A percentile compares a stretch with the other conserved stretches of the same genome.
These are phyloP conservation scores for Agriopis leucophaearia DNA, from an alignment of 2,888 invertebrate species.

Conservation along the genomic window DNA sequence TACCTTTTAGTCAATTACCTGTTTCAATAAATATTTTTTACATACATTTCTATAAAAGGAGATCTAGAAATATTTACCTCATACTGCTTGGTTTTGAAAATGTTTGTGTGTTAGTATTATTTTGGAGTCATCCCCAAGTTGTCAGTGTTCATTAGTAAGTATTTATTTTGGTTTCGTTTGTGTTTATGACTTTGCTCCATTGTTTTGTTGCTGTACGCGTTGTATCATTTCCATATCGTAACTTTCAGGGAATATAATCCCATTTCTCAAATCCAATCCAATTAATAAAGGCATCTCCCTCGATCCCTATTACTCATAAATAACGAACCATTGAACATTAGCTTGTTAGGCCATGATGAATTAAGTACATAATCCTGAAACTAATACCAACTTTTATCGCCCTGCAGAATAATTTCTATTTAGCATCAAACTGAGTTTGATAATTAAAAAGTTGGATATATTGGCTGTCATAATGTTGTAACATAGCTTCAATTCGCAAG, in stretches of 20 bases:
- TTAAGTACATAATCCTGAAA: neutral
- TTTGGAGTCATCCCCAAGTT: slow-evolving; percentile 7
- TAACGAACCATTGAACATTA: neutral
- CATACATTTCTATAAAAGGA: neutral
- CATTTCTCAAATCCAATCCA: neutral
- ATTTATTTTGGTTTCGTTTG: slow-evolving; percentile 19
- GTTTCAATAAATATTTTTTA: neutral
- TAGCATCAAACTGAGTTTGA: neutral
- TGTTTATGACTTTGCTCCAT: slow-evolving; percentile 18
- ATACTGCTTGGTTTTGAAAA: slow-evolving; percentile 11
- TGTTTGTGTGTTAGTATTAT: slow-evolving; percentile 5
- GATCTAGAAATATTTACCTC: neutral
- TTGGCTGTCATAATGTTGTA: slow-evolving; percentile 13
- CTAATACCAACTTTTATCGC: neutral
- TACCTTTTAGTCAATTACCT: neutral
- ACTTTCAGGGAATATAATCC: slow-evolving; percentile 4
- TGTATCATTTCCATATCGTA: slow-evolving; percentile 17
- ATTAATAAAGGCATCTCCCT: neutral
- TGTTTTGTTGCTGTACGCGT: slow-evolving; percentile 30
- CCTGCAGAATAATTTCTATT: neutral
- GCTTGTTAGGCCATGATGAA: slow-evolving; percentile 5
- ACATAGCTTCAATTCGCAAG: slow-evolving; percentile 23
- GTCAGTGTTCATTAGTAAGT: slow-evolving; percentile 24
- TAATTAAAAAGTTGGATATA: slow-evolving; percentile 1
- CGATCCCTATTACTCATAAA: neutral